A percentile compares a stretch with the other conserved stretches of the same genome.
phyloP scores from a whole-genome alignment of 2,797 vertebrate genomes.

The Graptemys geographica region DNA sequence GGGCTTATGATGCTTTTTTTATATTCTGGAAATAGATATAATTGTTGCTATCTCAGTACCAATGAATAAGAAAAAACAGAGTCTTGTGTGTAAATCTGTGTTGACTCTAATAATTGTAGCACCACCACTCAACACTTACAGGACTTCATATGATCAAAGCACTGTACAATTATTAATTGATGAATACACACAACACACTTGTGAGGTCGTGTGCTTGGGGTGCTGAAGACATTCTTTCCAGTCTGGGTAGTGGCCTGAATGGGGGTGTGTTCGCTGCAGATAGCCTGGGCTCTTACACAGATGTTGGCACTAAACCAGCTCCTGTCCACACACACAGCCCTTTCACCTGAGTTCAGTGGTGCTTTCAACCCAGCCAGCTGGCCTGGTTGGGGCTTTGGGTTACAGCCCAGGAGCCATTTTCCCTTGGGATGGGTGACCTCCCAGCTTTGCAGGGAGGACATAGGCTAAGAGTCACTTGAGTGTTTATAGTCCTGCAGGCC shows the following conservation, averaged over 20 bases:
- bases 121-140: not conserved
- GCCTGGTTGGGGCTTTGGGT: not conserved
- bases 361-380: not conserved
- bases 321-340: not conserved
- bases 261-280: not conserved
- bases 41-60: not conserved
- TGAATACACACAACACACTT: not conserved
- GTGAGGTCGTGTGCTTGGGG: not conserved
- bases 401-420: not conserved
- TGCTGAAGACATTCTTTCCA: accelerated
- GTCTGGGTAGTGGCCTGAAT: not conserved
- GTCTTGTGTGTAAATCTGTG: conserved; percentile 9
- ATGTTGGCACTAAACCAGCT: not conserved
- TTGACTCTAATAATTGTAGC: not conserved
- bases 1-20: accelerated
- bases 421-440: not conserved
- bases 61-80: not conserved
- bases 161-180: not conserved
- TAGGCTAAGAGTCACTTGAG: no score
- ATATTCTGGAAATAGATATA: not conserved
- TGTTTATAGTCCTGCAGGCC: not conserved
- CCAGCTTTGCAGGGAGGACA: no score
- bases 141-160: not conserved
- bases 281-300: not conserved
- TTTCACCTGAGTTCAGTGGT: not conserved